Evolutionary conservation across 37 sponge, comb jelly and placozoan genomes (phyloP).

Genomic region (Oopsacas minuta): DNA sequence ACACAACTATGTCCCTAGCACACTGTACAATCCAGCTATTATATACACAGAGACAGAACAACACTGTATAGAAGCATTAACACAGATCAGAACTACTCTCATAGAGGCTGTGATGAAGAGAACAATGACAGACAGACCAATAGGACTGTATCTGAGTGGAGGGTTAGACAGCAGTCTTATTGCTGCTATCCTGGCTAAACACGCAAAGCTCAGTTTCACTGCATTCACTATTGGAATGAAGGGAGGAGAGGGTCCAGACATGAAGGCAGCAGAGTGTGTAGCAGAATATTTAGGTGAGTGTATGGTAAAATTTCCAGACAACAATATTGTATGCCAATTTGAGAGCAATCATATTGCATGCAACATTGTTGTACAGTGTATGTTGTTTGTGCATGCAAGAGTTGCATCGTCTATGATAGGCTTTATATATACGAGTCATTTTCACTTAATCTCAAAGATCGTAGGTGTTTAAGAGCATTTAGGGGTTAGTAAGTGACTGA

Average conservation of each 20-base stretch:
- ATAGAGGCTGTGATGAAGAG: conserved; percentile 44
- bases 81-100: conserved; percentile 6
- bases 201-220: conserved; percentile 27
- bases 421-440: too few species aligned
- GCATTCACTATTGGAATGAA: conserved; percentile 65
- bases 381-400: too few species aligned
- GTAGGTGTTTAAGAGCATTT: too few species aligned
- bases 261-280: conserved; percentile 32
- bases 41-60: background rate
- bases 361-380: too few species aligned
- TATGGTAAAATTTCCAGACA: too few species aligned
- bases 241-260: conserved; percentile 29
- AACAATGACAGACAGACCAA: conserved; percentile 33
- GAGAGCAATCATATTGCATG: too few species aligned
- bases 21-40: background rate
- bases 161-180: conserved; percentile 63
- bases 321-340: too few species aligned
- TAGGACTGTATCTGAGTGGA: conserved; percentile 43
- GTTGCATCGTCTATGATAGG: too few species aligned
- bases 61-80: background rate
- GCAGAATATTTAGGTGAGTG: conserved; percentile 36
- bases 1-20: background rate
- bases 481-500: too few species aligned
- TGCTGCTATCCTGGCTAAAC: conserved; percentile 36
- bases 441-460: too few species aligned